Base-by-base conservation (phyloP, 2,797 vertebrate species). In the Podarcis lilfordi region DNA sequence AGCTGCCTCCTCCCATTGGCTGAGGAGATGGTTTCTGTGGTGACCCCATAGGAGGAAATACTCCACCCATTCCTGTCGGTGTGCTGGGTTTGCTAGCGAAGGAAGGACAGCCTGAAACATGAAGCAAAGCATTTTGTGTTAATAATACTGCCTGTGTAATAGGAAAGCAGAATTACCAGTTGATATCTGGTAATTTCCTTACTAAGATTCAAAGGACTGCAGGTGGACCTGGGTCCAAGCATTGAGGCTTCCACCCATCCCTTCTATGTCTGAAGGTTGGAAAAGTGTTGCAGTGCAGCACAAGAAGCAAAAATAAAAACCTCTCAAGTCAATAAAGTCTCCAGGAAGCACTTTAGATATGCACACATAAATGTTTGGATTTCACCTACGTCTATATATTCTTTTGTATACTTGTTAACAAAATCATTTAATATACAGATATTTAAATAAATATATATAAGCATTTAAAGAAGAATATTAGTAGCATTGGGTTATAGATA, bases 1-100 rank as follows among this genome's bases (percentile, higher is more conserved):
- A 98, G 13, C 97, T 96, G 15, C 96, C 97, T 72, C 96, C 95
- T 0, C 90, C 96, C 92, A 96, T 92, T 77, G 99, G 98, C 96
- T 99, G 98, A 0, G 98, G 98, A 68, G 98, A 98, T 1, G 98
- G 98, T 88, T 98, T 98, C 80, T 98, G 98, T 0, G 99, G 99
- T 0, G 99, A 99, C 35, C 98, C 98, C 96, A 98, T 97, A 68
- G 98, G 97, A 0, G 99, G 99, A 83, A 99, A 97, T n/a, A 97
- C 98, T 25, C 98, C 98, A 1, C 97, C 97, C 11, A 98, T 91
- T 83, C 99, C 98, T 1, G 99, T 99, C 0, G 99, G 99, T 0
- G 98, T 99, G 94, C 97, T 99, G 0, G 99, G 98, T 91, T 99
- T 99, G 94, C 99, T 99, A 92, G 98, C 98, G 94, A 99, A 99